Base-by-base conservation (phyloP, 2,888 invertebrate genomes). In the Netelia virgata region DNA sequence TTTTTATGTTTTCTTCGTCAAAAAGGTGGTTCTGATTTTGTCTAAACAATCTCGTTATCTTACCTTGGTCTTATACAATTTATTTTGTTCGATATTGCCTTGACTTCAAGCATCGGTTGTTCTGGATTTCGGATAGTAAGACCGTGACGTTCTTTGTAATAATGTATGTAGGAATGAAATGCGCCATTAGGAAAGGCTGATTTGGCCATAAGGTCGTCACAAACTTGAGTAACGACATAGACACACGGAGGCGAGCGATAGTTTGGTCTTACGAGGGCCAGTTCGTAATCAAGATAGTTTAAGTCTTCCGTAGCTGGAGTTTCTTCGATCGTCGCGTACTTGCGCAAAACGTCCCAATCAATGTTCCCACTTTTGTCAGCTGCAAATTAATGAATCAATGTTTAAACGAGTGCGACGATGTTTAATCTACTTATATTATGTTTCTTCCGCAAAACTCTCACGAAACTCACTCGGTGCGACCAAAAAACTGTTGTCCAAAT, bases 221-320 rank as follows among this genome's bases (percentile, higher is more conserved):
- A 95, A 6, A 98, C 95, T 89, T 95, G 94, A 0, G 96, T 96
- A 0, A 97, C 97, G 36, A 97, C 94, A 91, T 97, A 97, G 23
- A 93, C 88, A 47, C 85, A 88, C 9, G 86, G 66, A 11, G 89
- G 89, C 5, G 87, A 84, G 88, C 96, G 94, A 92, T 99, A 99
- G 96, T 97, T 98, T 0, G 99, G 98, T 83, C 96, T 96, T 0
- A 99, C 97, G 0, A 99, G 96, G 61, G 96, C 95, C 88, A 97
- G 95, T 41, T 96, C 94, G 92, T 97, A 98, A 10, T 94, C 89
- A 14, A 43, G 16, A 14, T 36, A n/a, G 23, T 82, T 75, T 36
- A 23, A 43, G 0, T 72, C 16, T 18, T 93, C 91, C 0, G 89
- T 88, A 3, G 91, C 88, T 50, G 77, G 20, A 0, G 94, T 88